Base-by-base conservation (phyloP, 2,888 invertebrate species). In the Abrostola tripartita region DNA sequence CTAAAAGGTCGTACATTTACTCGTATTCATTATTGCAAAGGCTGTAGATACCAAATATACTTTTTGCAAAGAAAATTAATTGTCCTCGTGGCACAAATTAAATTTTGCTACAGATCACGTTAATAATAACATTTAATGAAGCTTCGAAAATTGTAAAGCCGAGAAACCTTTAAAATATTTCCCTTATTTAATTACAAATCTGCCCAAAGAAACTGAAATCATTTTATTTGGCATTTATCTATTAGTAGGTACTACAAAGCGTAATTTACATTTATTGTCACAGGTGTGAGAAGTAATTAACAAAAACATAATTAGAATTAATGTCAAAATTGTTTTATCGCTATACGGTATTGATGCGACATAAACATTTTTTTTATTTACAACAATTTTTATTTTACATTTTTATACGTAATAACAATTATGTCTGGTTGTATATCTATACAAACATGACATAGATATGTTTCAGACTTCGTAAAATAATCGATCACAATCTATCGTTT, bases 201-300 rank as follows among this genome's bases (percentile, higher is more conserved):
- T 70, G 68, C 41, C 52, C 38, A 66, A 78, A 72, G 57, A 72
- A 81, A 79, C 71, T 61, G 44, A 79, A 83, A 81, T 73, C 58
- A 82, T 79, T 81, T 81, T 71, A 67, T 91, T 92, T 93, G 92
- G 94, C 93, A 88, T 85, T 90, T 85, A 81, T 85, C 85, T 88
- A 91, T 89, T 83, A 83, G 89, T n/a, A n/a, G n/a, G n/a, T 83
- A 83, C 91, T 94, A 93, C 91, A 92, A 93, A 94, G 94, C 93
- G 92, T 93, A 91, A 92, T 90, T 87, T 93, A 93, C 85, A 92
- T 90, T 93, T 94, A 94, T 94, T 94, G 94, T 94, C 94, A 93
- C 90, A 93, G 91, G 92, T 92, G 92, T 93, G 90, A 91, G 86
- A 90, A 89, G 87, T 74, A 86, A 88, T 87, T 84, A 88, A 81